Conservation (phyloP, 2,113 vertebrate genomes). For the Cochlearius cochlearius region DNA sequence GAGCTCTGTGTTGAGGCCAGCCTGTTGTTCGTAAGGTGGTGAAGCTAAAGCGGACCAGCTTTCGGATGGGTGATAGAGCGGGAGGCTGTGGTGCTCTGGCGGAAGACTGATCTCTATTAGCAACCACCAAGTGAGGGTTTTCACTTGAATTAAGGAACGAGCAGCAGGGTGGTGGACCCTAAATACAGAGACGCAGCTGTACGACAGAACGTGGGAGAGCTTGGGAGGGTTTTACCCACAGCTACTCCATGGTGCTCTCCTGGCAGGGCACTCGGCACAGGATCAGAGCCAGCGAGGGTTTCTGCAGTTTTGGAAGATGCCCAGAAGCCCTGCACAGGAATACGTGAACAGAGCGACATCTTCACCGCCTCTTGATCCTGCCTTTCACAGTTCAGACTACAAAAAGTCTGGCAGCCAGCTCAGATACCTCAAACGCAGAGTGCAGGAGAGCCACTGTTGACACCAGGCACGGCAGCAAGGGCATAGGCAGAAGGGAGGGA, state of each 20-base stretch:
- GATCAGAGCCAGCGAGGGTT: not conserved
- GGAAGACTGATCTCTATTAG: not conserved
- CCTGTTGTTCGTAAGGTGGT: not conserved
- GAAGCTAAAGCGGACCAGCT: not conserved
- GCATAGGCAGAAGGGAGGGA: not conserved
- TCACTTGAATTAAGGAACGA: not conserved
- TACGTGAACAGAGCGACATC: accelerated
- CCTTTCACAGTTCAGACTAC: not conserved
- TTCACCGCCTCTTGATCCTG: not conserved
- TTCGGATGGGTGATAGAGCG: not conserved
- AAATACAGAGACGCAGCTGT: not conserved
- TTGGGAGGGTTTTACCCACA: not conserved
- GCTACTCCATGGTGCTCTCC: not conserved
- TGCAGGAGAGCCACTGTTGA: not conserved
- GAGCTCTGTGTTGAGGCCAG: not conserved
- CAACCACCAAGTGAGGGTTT: not conserved
- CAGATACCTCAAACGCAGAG: not conserved
- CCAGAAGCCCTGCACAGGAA: not conserved
- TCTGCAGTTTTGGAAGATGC: not conserved
- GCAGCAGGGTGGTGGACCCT: not conserved
- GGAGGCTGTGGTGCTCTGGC: not conserved
- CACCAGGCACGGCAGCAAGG: not conserved
- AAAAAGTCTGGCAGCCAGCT: not conserved
- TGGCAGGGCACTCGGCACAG: not conserved
- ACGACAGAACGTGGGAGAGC: not conserved